Base-by-base conservation (phyloP, 2,113 vertebrate species). In the Symphodus melops region DNA sequence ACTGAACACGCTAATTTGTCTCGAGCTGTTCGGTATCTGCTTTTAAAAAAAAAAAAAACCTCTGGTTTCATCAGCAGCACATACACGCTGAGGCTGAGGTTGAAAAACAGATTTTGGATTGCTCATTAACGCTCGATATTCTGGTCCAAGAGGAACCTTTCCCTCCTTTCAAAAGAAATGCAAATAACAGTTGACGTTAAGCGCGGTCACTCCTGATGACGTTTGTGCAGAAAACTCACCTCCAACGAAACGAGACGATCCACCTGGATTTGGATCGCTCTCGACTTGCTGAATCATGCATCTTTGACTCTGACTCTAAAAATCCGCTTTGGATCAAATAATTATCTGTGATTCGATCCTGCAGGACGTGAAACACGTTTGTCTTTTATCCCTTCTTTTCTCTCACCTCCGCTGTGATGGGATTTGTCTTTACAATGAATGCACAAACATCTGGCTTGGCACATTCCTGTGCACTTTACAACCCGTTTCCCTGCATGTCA, bases 401-500 rank as follows among this genome's bases (percentile, higher is more conserved):
- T 54, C 36, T 28, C 16, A 69, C 56, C 44, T 67, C 57, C 20
- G 6, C 1, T 52, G 49, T 79, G 79, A 81, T 72, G 13, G 70
- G 68, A 86, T 86, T 79, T 65, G 68, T 85, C 72, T 82, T 82
- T 23, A 72, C 67, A 59, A 81, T 70, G 79, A 66, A 86, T 87
- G 77, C 79, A 84, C 79, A 84, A 83, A 78, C 56, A 78, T 57
- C 81, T 62, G 49, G 39, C 77, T 23, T 20, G 13, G 68, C 87
- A 76, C 64, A 62, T 76, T 61, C 59, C 54, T 82, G 61, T 51
- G 52, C 77, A 78, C 73, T 84, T 88, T 87, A 88, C 82, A 73
- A 69, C 62, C 52, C 57, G 44, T 84, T 89, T 67, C 61, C 72
- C 67, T 76, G 85, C 87, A 85, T 79, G 88, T 89, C 88, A 82